A percentile compares a stretch with the other conserved stretches of the same genome.
Evolutionary conservation across 2,113 vertebrate genomes (phyloP).

Genomic region (Crotophaga sulcirostris): DNA sequence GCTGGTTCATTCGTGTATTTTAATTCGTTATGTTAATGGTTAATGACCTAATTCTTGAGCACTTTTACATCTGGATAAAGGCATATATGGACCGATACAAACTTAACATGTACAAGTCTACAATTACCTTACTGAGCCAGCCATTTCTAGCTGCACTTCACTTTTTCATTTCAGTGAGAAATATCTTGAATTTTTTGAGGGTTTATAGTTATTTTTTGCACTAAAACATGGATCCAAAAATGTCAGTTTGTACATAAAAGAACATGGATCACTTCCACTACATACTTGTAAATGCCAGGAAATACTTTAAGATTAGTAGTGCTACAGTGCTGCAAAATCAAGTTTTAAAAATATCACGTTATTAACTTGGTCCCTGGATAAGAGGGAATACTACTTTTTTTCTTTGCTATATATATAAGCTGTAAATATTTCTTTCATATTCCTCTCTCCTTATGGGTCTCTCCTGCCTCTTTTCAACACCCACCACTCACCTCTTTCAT

Average conservation of each 20-base stretch:
- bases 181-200: not conserved
- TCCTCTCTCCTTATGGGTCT: not conserved
- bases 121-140: not conserved
- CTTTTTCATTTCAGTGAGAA: not conserved
- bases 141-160: not conserved
- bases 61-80: not conserved
- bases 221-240: not conserved
- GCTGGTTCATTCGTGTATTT: not conserved
- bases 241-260: not conserved
- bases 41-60: not conserved
- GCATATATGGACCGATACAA: not conserved
- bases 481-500: not conserved
- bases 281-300: not conserved
- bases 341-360: not conserved
- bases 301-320: not conserved
- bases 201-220: not conserved
- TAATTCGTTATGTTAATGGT: not conserved
- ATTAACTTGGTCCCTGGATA: not conserved
- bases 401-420: not conserved
- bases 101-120: not conserved
- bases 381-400: not conserved
- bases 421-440: slow-evolving; percentile 1
- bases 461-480: slow-evolving; percentile 7
- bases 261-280: not conserved
- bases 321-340: not conserved